Evolutionary conservation across 2,888 invertebrate genomes (phyloP).

Genomic region (Nemotelus nigrinus): DNA sequence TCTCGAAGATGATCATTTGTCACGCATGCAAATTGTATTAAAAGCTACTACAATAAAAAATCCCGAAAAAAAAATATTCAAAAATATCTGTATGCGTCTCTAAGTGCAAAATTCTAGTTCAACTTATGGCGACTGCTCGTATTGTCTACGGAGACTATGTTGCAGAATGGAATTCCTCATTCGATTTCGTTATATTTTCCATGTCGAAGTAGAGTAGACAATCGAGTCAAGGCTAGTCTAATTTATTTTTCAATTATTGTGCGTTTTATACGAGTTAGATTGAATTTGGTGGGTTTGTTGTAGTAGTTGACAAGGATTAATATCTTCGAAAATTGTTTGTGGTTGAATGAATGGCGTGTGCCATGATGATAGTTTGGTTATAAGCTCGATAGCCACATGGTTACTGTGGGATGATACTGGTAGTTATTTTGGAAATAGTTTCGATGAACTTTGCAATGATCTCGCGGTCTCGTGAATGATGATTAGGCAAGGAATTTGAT

Average conservation of each 20-base stretch:
- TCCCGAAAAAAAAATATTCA: too few species aligned
- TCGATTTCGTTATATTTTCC: slow-evolving; percentile 6
- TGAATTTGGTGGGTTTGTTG: slow-evolving; percentile 1
- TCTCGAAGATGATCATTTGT: slow-evolving; percentile 25
- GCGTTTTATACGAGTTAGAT: neutral
- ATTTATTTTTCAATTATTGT: slow-evolving; percentile 17
- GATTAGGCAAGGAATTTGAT: too few species aligned
- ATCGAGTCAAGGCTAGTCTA: slow-evolving; percentile 26
- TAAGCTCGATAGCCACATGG: neutral
- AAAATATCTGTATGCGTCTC: slow-evolving; percentile 8
- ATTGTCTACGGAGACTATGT: too few species aligned
- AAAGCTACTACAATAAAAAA: neutral
- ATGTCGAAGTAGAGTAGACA: neutral
- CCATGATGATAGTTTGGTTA: neutral
- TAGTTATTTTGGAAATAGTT: too few species aligned
- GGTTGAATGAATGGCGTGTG: slow-evolving; percentile 29
- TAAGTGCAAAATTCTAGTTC: too few species aligned
- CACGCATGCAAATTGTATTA: slow-evolving; percentile 41
- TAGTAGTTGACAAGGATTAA: slow-evolving; percentile 19
- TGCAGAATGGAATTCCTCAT: neutral
- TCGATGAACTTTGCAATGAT: too few species aligned
- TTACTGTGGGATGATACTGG: neutral
- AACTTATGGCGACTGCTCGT: too few species aligned
- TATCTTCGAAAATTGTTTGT: neutral
- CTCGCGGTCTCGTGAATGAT: too few species aligned